Evolutionary conservation across 2,113 vertebrate genomes (phyloP).

Genomic region (Porphyrio hochstetteri): DNA sequence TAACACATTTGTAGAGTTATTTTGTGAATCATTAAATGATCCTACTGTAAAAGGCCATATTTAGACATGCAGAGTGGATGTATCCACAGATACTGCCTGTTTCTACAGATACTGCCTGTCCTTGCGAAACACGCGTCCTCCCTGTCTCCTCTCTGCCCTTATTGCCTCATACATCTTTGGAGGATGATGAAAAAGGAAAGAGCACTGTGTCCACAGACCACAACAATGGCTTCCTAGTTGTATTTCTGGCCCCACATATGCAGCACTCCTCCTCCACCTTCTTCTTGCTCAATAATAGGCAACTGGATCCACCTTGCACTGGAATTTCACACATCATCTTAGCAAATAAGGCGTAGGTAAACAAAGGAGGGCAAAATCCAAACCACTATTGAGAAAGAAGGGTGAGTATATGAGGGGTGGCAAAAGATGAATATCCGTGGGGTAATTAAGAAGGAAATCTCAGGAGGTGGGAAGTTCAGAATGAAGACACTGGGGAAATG

Average conservation of each 20-base stretch:
- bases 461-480: background rate
- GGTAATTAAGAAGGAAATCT: background rate
- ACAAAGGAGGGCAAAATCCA: background rate
- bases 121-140: background rate
- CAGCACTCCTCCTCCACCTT: background rate
- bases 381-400: background rate
- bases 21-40: background rate
- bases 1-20: background rate
- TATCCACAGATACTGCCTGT: background rate
- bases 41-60: background rate
- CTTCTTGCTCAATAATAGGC: background rate
- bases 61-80: background rate
- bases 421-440: background rate
- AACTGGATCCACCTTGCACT: background rate
- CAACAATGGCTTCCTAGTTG: background rate
- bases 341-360: background rate
- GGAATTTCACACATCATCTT: constrained; percentile 9
- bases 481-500: background rate
- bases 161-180: background rate
- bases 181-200: background rate
- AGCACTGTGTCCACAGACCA: background rate
- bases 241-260: background rate
- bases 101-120: background rate
- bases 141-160: background rate
- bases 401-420: background rate